Evolutionary conservation across 2,888 invertebrate species (phyloP).

Genomic region (Eristalinus aeneus): DNA sequence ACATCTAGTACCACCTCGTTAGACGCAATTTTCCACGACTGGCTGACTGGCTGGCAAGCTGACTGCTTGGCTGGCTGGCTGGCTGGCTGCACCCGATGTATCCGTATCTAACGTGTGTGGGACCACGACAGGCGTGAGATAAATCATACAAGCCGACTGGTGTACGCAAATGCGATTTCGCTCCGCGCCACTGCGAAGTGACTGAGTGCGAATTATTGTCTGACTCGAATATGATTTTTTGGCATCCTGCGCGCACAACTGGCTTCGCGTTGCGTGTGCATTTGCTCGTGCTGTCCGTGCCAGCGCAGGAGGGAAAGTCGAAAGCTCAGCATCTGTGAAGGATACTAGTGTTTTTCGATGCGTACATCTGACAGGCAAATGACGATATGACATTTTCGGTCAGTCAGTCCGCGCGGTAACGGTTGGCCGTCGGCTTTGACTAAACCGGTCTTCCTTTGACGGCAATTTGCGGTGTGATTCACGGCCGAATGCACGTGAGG

Average conservation of each 20-base stretch:
- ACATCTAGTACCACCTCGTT: slow-evolving; percentile 66
- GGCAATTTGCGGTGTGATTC: neutral
- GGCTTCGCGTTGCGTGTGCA: neutral
- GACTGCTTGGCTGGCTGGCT: slow-evolving; percentile 23
- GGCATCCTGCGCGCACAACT: slow-evolving; percentile 25
- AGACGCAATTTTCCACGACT: slow-evolving; percentile 59
- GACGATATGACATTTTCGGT: slow-evolving; percentile 36
- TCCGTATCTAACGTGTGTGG: slow-evolving; percentile 62
- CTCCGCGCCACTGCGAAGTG: slow-evolving; percentile 16
- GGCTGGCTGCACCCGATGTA: slow-evolving; percentile 16
- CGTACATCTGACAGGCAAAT: slow-evolving; percentile 52
- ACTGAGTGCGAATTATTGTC: slow-evolving; percentile 63
- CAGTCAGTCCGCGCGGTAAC: slow-evolving; percentile 9
- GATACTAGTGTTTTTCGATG: slow-evolving; percentile 36
- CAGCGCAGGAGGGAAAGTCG: slow-evolving; percentile 29
- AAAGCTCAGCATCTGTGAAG: slow-evolving; percentile 41
- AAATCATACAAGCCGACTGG: slow-evolving; percentile 46
- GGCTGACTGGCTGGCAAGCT: neutral
- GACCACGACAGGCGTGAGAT: slow-evolving; percentile 65
- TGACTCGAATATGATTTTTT: slow-evolving; percentile 54
- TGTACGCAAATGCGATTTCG: slow-evolving; percentile 45
- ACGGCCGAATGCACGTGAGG: neutral
- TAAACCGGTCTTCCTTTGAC: slow-evolving; percentile 5
- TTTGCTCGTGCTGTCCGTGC: slow-evolving; percentile 36
- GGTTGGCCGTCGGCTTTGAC: neutral